A percentile compares a stretch with the other conserved stretches of the same genome.
Conservation (phyloP, 2,113 vertebrate genomes). For the Hymenochirus boettgeri region DNA sequence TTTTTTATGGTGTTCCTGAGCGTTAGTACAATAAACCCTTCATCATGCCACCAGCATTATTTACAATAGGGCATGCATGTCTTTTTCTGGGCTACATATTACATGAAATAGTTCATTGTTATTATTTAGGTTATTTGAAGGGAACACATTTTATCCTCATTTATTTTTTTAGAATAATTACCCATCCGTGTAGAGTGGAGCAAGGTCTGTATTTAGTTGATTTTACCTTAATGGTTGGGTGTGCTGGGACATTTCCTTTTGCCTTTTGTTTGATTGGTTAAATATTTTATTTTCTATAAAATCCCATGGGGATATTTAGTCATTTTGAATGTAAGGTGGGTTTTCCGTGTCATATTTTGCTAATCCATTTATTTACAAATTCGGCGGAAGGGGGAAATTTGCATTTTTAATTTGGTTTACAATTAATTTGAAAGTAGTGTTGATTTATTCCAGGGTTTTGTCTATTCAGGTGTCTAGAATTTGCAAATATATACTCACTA, state of each 20-base stretch:
- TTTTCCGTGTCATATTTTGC: slow-evolving; percentile 19
- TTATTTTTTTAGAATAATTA: slow-evolving; percentile 17
- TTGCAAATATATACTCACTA: slow-evolving; percentile 34
- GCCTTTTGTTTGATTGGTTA: slow-evolving; percentile 15
- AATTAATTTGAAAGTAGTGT: slow-evolving; percentile 22
- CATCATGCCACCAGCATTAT: slow-evolving; percentile 40
- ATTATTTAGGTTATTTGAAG: slow-evolving; percentile 12
- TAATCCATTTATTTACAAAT: slow-evolving; percentile 13
- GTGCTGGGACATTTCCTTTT: slow-evolving; percentile 26
- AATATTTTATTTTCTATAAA: slow-evolving; percentile 24
- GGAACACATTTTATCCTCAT: not conserved
- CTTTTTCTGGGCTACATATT: slow-evolving; percentile 19
- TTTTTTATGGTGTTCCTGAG: slow-evolving; percentile 22
- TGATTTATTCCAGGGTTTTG: slow-evolving; percentile 35
- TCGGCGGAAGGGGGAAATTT: slow-evolving; percentile 18
- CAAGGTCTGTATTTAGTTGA: slow-evolving; percentile 33
- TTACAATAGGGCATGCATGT: slow-evolving; percentile 24
- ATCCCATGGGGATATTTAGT: slow-evolving; percentile 12
- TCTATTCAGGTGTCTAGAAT: slow-evolving; percentile 33
- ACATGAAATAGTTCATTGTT: not conserved
- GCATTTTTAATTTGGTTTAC: slow-evolving; percentile 19
- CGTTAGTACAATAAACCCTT: slow-evolving; percentile 41
- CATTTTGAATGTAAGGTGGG: slow-evolving; percentile 21
- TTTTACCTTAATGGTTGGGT: slow-evolving; percentile 11
- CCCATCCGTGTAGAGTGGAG: slow-evolving; percentile 17